Conservation (phyloP, 2,888 invertebrate species). For the Diarsia rubi region DNA sequence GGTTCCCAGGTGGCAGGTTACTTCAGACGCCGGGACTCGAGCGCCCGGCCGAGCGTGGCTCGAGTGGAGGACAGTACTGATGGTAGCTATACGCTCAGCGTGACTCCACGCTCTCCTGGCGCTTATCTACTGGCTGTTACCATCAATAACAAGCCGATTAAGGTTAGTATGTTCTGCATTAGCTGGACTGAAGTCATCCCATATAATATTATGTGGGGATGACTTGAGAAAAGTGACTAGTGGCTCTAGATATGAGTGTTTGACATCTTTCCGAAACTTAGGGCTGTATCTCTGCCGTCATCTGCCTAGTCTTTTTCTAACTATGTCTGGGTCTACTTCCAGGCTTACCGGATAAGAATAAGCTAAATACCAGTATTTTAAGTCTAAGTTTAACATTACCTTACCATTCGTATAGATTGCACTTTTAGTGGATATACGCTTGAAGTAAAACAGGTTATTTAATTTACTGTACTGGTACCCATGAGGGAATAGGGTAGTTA, state of each 20-base stretch:
- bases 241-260: not conserved
- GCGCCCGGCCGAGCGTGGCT: conserved; percentile 85
- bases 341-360: too few relatives aligned
- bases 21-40: conserved; percentile 84
- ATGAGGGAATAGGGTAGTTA: too few relatives aligned
- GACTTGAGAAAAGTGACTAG: too few relatives aligned
- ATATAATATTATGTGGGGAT: too few relatives aligned
- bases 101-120: conserved; percentile 92
- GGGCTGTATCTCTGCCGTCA: too few relatives aligned
- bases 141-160: conserved; percentile 92
- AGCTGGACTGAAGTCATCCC: not conserved
- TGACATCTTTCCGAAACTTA: not conserved
- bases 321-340: too few relatives aligned
- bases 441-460: not conserved
- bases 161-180: conserved; percentile 84
- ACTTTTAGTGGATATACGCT: not conserved
- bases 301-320: too few relatives aligned
- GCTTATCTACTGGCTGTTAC: conserved; percentile 91
- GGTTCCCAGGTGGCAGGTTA: conserved; percentile 88
- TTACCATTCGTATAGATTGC: not conserved
- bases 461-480: too few relatives aligned
- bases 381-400: not conserved
- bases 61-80: conserved; percentile 92
- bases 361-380: too few relatives aligned
- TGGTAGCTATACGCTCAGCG: conserved; percentile 92